These are phyloP conservation scores for Puma concolor DNA, from an alignment of 2,113 vertebrate genomes.

Conservation along the genomic window DNA sequence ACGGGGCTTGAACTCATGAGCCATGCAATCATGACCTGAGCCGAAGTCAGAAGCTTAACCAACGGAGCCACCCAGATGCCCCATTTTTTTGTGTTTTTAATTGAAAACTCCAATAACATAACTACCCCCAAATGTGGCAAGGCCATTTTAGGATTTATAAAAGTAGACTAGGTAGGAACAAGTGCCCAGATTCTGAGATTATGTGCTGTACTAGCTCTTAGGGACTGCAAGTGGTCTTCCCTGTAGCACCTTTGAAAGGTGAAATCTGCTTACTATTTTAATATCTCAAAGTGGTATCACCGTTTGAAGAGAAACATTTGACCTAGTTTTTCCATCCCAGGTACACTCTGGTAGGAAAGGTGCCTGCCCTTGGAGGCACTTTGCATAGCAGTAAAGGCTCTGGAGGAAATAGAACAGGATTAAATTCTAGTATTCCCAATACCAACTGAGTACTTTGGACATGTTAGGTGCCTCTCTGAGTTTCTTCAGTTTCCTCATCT, in stretches of 20 bases:
- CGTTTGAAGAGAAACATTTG: not conserved
- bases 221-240: not conserved
- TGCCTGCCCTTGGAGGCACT: not conserved
- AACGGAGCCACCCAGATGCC: too few relatives aligned
- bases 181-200: not conserved
- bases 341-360: not conserved
- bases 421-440: not conserved
- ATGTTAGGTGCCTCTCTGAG: not conserved
- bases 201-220: not conserved
- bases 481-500: not conserved
- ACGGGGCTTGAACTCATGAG: too few relatives aligned
- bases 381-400: not conserved
- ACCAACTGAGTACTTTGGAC: not conserved
- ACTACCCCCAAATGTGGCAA: not conserved
- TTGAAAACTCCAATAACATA: conserved; percentile 32
- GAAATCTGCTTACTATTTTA: not conserved
- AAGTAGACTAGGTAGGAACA: not conserved
- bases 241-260: not conserved
- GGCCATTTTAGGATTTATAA: not conserved
- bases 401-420: not conserved
- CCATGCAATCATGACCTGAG: too few relatives aligned
- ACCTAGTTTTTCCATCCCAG: not conserved
- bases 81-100: conserved; percentile 7
- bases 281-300: not conserved
- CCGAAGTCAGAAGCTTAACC: too few relatives aligned